phyloP scores from a whole-genome alignment of 2,888 invertebrate species.

The Arctia plantaginis region DNA sequence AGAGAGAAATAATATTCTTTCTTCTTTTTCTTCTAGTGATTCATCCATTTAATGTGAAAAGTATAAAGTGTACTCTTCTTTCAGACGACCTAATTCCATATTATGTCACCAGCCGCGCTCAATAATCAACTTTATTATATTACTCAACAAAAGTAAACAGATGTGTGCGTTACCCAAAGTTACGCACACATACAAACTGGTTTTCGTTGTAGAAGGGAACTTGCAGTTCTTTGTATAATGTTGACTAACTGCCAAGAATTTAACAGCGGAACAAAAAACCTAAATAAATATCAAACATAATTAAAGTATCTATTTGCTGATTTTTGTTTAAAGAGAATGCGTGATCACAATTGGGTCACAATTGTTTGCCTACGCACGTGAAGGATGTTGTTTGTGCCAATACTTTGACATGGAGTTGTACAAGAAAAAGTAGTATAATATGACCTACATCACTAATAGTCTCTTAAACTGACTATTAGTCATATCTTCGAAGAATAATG shows the following conservation, averaged over 20 bases:
- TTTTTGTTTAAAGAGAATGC: not conserved
- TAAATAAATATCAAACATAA: not conserved
- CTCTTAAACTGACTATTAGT: not conserved
- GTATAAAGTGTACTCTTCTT: not conserved
- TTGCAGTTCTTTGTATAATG: not conserved
- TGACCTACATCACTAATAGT: not conserved
- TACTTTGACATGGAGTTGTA: not conserved
- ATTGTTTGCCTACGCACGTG: not conserved
- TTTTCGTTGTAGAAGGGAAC: not conserved
- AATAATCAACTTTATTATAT: not conserved
- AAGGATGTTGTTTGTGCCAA: slow-evolving; percentile 4
- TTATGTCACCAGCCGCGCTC: not conserved
- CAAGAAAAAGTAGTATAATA: not conserved
- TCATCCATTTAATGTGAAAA: not conserved
- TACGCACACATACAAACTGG: not conserved
- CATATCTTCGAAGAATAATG: not conserved
- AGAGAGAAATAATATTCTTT: too few species aligned
- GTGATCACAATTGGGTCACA: not conserved
- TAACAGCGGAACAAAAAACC: not conserved
- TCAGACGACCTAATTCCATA: not conserved
- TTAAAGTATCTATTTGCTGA: not conserved
- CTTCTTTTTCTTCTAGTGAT: too few species aligned
- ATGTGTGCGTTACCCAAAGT: not conserved
- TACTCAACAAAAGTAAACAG: not conserved
- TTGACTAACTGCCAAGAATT: not conserved